These are phyloP conservation scores for Xanthia togata DNA, from an alignment of 2,888 invertebrate genomes.

Conservation along the genomic window DNA sequence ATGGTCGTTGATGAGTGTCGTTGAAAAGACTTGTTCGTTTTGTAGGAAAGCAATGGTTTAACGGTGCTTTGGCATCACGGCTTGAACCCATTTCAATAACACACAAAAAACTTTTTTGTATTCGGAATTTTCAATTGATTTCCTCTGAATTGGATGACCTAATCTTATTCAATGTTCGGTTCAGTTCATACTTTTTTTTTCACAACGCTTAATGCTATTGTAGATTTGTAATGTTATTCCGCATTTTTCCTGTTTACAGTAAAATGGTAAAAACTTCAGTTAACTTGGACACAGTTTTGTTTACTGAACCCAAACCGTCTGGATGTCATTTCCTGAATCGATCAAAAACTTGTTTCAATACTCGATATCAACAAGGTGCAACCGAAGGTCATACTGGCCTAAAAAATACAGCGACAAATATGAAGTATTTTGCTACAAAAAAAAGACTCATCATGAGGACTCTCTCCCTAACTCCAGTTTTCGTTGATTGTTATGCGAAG, in stretches of 20 bases:
- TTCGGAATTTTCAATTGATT: constrained; percentile 29
- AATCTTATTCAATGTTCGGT: constrained; percentile 21
- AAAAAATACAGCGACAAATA: constrained; percentile 7
- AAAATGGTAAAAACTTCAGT: neutral
- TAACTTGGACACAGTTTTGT: neutral
- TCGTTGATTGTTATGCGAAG: neutral
- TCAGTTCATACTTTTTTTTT: neutral
- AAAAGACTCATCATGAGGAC: neutral
- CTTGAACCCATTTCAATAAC: constrained; percentile 24
- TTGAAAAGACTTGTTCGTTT: neutral
- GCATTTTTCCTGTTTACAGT: constrained; percentile 1
- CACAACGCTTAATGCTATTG: neutral
- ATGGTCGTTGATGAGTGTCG: constrained; percentile 1
- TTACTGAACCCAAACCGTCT: constrained; percentile 8
- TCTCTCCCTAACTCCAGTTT: neutral
- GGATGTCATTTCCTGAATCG: constrained; percentile 45
- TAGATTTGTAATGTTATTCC: neutral
- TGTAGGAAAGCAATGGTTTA: neutral
- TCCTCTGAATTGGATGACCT: constrained; percentile 16
- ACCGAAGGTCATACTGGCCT: constrained; percentile 34
- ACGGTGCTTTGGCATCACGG: constrained; percentile 27
- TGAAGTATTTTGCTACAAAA: neutral
- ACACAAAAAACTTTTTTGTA: constrained; percentile 20
- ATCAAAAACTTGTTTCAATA: constrained; percentile 49
- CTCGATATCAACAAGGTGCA: constrained; percentile 25